Base-by-base conservation (phyloP, 2,888 invertebrate genomes). In the Endomychus coccineus region DNA sequence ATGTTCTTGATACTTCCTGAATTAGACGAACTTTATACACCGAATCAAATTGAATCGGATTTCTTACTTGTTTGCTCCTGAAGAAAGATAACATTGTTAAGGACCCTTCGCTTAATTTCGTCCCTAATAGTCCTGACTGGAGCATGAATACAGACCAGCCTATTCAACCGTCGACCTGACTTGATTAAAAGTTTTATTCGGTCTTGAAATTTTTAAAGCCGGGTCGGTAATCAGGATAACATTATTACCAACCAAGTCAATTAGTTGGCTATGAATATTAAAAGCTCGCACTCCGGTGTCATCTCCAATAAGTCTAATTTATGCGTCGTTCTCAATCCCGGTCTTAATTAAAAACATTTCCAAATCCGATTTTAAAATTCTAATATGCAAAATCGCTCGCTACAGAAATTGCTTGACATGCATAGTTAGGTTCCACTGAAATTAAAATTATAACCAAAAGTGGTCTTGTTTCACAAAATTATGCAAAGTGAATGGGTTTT, bases 251-350 rank as follows among this genome's bases (percentile, higher is more conserved):
- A 45, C 54, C 43, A 50, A 61, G 54, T 62, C 60, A 60, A 61
- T 64, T 62, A 61, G 54, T 44, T 41, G 49, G 55, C 52, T 58
- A 59, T 60, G 62, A 62, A 62, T 63, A 61, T 62, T 61, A 59
- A 59, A 55, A 55, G 49, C 48, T 39, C 25, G 36, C 35, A 36
- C n/a, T n/a, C 34, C 37, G 48, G 47, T 51, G 50, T 52, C 52
- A 46, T 46, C 43, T 43, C 36, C 46, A 40, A 45, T 42, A 41
- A 34, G 40, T 39, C 39, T 47, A 49, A 49, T 46, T 46, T 49
- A 46, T 49, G 42, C 44, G 40, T 27, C 36, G 41, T n/a, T n/a
- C n/a, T n/a, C n/a, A n/a, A n/a, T n/a, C n/a, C n/a, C n/a, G n/a
- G n/a, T n/a, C n/a, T n/a, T n/a, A n/a, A n/a, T n/a, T n/a, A n/a